phyloP scores from a whole-genome alignment of 2,113 vertebrate genomes.

The Uria lomvia region DNA sequence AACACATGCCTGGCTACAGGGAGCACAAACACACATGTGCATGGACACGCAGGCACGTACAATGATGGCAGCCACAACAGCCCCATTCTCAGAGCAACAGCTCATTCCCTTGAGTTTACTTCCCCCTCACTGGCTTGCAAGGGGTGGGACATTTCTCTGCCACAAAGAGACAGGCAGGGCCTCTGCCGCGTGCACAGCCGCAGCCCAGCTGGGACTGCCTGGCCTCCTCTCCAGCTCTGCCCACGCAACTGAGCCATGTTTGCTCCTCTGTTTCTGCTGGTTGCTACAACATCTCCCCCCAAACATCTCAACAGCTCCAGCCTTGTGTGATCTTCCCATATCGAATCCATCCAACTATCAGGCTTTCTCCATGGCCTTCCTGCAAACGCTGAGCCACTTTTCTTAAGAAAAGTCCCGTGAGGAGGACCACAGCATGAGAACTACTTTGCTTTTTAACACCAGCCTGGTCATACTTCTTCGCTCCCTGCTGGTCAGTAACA shows the following conservation, averaged over 20 bases:
- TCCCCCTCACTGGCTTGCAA: not conserved
- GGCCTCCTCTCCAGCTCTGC: conserved; percentile 7
- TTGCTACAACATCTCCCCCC: conserved; percentile 60
- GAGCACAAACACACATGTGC: not conserved
- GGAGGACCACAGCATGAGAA: not conserved
- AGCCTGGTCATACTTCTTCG: not conserved
- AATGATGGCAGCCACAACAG: not conserved
- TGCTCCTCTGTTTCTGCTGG: conserved; percentile 13
- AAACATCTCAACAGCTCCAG: conserved; percentile 30
- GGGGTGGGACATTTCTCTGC: not conserved
- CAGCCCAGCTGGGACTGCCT: conserved; percentile 23
- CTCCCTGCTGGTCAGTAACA: not conserved
- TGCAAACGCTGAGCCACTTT: not conserved
- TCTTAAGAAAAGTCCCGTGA: not conserved
- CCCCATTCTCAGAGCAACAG: not conserved
- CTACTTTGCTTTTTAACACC: not conserved
- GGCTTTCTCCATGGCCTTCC: not conserved
- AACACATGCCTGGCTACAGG: accelerated
- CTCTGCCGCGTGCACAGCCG: not conserved
- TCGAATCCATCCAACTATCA: not conserved
- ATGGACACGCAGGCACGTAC: accelerated
- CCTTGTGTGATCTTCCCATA: not conserved
- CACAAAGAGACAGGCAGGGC: not conserved
- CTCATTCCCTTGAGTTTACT: not conserved
- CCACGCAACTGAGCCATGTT: not conserved